Conservation (phyloP, 1,140 invertebrate genomes). For the Parapsyche elsis region DNA sequence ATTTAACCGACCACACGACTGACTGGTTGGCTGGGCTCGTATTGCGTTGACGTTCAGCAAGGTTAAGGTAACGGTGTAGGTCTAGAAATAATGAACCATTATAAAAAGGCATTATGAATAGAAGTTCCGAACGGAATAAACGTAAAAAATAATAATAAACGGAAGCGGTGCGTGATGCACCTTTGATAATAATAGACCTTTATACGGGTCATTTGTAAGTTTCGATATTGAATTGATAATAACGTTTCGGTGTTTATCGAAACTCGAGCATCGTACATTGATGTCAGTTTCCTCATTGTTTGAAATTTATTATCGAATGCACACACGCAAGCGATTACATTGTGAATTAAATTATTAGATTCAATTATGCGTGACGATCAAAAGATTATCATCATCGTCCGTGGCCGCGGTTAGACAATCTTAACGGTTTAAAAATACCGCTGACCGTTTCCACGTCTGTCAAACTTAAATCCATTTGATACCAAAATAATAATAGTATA, state of each 20-base stretch:
- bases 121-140: too few species aligned
- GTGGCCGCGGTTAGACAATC: not conserved
- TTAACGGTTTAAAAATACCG: constrained; percentile 42
- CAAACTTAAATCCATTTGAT: constrained; percentile 30
- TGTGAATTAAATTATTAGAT: constrained; percentile 37
- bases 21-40: too few species aligned
- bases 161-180: too few species aligned
- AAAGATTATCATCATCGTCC: constrained; percentile 19
- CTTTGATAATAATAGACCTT: too few species aligned
- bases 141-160: too few species aligned
- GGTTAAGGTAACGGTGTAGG: constrained; percentile 34
- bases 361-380: constrained; percentile 31
- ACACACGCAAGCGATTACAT: not conserved
- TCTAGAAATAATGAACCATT: not conserved
- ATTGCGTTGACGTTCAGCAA: not conserved
- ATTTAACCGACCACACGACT: too few species aligned
- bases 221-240: too few species aligned
- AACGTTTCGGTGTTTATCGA: too few species aligned
- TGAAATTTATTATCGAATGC: too few species aligned
- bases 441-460: constrained; percentile 37
- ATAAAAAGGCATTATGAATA: not conserved
- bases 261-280: too few species aligned
- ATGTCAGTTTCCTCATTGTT: too few species aligned
- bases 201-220: too few species aligned
- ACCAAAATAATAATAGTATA: constrained; percentile 18